Conservation (phyloP, 1,140 invertebrate genomes). For the Temnothorax curvispinosus region DNA sequence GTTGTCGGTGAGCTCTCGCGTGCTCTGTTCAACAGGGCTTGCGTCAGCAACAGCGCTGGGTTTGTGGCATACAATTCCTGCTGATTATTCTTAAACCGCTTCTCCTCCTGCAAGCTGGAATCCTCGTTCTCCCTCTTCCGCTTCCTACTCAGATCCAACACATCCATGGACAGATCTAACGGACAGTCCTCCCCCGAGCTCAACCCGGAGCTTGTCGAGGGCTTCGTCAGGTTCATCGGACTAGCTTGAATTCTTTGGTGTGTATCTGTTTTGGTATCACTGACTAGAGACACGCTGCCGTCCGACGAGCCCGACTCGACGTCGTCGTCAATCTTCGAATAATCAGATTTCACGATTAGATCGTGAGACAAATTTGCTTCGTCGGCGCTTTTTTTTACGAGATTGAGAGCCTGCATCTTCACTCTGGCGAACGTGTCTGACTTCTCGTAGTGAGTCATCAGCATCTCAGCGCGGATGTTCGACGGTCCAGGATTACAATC, state of each 20-base stretch:
- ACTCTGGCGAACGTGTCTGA: constrained; percentile 54
- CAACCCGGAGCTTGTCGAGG: not conserved
- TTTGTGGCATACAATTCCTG: constrained; percentile 84
- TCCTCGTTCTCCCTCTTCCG: constrained; percentile 78
- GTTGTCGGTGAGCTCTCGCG: constrained; percentile 79
- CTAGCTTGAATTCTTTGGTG: constrained; percentile 84
- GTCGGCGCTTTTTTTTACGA: constrained; percentile 47
- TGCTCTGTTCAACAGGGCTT: constrained; percentile 87
- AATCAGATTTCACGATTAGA: constrained; percentile 61
- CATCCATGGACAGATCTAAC: constrained; percentile 92
- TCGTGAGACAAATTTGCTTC: constrained; percentile 33
- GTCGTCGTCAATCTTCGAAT: constrained; percentile 75
- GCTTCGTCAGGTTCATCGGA: constrained; percentile 80
- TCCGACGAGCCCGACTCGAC: constrained; percentile 79
- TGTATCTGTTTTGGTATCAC: constrained; percentile 79
- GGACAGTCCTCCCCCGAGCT: constrained; percentile 86
- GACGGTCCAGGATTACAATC: constrained; percentile 60
- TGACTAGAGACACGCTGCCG: constrained; percentile 83
- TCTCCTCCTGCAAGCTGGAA: constrained; percentile 32
- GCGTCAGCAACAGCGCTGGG: constrained; percentile 85
- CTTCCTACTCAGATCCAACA: constrained; percentile 93
- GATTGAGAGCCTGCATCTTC: constrained; percentile 55
- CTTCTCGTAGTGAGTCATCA: constrained; percentile 52
- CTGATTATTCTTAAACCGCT: constrained; percentile 60
- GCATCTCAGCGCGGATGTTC: not conserved